These are phyloP conservation scores for Apis cerana DNA, from an alignment of 1,140 invertebrate species.

Conservation along the genomic window DNA sequence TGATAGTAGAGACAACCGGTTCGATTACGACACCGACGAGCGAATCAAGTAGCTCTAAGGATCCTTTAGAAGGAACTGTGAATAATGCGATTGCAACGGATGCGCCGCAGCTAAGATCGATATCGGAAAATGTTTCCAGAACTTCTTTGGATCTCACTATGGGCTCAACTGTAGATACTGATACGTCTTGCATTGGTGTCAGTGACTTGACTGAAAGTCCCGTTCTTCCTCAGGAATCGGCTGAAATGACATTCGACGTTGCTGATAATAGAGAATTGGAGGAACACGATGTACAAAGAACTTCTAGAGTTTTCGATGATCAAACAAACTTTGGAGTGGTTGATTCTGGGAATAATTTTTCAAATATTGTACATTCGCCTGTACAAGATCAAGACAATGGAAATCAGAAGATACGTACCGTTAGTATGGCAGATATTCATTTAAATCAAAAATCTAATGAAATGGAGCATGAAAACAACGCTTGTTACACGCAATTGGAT, in stretches of 20 bases:
- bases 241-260: conserved; percentile 64
- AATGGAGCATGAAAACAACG: conserved; percentile 52
- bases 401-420: conserved; percentile 54
- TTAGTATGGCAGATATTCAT: conserved; percentile 28
- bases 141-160: conserved; percentile 75
- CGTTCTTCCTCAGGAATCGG: conserved; percentile 64
- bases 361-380: conserved; percentile 3
- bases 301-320: conserved; percentile 12
- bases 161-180: conserved; percentile 72
- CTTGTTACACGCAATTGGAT: conserved; percentile 60
- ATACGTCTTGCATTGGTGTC: conserved; percentile 72
- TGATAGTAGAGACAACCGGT: conserved; percentile 72
- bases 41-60: conserved; percentile 72
- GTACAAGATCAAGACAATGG: conserved; percentile 58
- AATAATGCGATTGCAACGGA: conserved; percentile 72
- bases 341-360: conserved; percentile 31
- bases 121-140: conserved; percentile 72
- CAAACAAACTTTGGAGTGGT: conserved; percentile 29
- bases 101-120: conserved; percentile 63
- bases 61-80: conserved; percentile 67
- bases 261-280: conserved; percentile 56
- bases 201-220: conserved; percentile 73
- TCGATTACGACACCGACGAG: conserved; percentile 71
- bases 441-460: conserved; percentile 42
- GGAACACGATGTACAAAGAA: neutral